Percentiles rank a stretch among this genome's conserved stretches.
Evolutionary conservation across 2,113 vertebrate species (phyloP).

Genomic region (Gadus macrocephalus): DNA sequence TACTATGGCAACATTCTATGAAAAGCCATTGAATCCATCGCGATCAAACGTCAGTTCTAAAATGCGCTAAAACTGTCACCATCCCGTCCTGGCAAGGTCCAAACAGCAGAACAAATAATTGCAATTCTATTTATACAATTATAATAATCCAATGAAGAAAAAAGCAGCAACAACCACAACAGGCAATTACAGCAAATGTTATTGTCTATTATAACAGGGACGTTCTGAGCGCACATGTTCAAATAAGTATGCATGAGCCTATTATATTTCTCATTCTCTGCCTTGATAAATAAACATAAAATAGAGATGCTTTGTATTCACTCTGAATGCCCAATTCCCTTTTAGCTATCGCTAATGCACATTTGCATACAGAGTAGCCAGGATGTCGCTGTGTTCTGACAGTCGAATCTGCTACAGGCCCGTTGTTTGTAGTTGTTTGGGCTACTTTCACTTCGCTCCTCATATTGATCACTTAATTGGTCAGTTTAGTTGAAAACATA

Average conservation of each 20-base stretch:
- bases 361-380: constrained; percentile 41
- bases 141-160: not conserved
- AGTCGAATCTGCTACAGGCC: not conserved
- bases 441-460: constrained; percentile 7
- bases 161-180: not conserved
- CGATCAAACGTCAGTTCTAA: not conserved
- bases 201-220: not conserved
- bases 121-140: no score
- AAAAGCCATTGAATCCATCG: not conserved
- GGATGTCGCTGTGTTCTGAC: constrained; percentile 11
- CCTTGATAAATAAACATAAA: constrained; percentile 40
- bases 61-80: no score
- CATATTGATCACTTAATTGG: constrained; percentile 70
- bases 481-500: constrained; percentile 60
- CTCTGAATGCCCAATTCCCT: constrained; percentile 16
- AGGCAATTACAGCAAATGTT: not conserved
- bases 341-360: constrained; percentile 23
- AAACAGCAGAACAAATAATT: no score
- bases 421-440: not conserved
- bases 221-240: not conserved
- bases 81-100: no score
- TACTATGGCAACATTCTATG: not conserved
- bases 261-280: constrained; percentile 9
- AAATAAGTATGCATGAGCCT: constrained; percentile 8
- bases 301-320: constrained; percentile 34